phyloP scores from a whole-genome alignment of 2,113 vertebrate genomes.

The Plotosus lineatus region DNA sequence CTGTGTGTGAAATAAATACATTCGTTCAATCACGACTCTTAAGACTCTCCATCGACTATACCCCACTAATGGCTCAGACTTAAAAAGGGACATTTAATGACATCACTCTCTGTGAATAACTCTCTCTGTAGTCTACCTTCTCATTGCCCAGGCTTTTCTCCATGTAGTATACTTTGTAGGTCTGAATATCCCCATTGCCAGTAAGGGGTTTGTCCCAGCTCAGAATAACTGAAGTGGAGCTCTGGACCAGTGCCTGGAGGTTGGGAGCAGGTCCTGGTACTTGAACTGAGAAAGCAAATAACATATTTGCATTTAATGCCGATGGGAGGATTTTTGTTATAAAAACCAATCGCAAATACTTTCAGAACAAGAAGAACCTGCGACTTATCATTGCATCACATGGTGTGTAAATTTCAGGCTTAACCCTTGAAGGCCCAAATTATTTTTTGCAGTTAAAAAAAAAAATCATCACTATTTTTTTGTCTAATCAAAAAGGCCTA shows the following conservation, averaged over 20 bases:
- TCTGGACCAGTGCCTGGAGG: slow-evolving; percentile 76
- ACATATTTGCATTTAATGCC: no score
- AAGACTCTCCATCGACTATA: neutral
- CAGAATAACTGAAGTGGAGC: slow-evolving; percentile 80
- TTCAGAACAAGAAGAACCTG: neutral
- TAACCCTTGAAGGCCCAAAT: no score
- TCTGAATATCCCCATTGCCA: slow-evolving; percentile 91
- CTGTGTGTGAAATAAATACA: neutral
- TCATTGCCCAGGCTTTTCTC: slow-evolving; percentile 85
- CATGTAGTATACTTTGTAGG: slow-evolving; percentile 93
- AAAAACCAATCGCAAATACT: neutral
- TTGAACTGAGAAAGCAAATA: slow-evolving; percentile 76
- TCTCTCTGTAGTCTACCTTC: no score
- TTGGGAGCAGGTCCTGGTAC: slow-evolving; percentile 94
- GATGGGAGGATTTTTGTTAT: neutral
- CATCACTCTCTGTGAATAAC: neutral
- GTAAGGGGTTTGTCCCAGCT: slow-evolving; percentile 89
- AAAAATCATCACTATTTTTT: no score
- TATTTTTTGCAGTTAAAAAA: no score
- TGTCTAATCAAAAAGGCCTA: no score
- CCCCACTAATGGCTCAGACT: neutral
- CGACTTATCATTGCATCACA: no score
- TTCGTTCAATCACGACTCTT: neutral
- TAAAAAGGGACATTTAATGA: neutral
- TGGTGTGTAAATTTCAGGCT: neutral